Evolutionary conservation across 2,113 vertebrate species (phyloP).

Genomic region (Ailurus styani): DNA sequence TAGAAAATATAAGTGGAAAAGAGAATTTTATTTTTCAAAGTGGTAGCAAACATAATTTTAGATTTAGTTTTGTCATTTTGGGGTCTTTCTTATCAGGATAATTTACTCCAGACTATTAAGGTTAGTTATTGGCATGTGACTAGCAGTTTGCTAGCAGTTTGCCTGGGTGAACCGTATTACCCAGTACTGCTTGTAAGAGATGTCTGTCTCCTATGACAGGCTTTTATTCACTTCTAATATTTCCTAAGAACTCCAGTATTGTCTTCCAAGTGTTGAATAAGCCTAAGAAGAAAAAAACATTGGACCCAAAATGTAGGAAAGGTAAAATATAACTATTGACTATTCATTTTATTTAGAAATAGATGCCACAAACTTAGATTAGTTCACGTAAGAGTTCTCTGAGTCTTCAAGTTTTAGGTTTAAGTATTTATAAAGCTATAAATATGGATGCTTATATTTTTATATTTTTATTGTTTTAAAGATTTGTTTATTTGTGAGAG

Average conservation of each 20-base stretch:
- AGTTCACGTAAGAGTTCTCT: background rate
- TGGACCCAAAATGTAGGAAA: background rate
- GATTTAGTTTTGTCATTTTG: background rate
- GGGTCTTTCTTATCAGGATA: background rate
- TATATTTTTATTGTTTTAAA: background rate
- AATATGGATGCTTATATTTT: background rate
- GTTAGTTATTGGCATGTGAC: background rate
- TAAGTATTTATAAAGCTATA: background rate
- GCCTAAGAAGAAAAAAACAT: background rate
- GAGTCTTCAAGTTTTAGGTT: background rate
- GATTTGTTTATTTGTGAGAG: background rate
- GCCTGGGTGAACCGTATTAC: background rate
- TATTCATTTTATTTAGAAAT: slow-evolving; percentile 34
- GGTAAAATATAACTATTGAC: background rate
- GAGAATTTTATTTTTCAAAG: background rate
- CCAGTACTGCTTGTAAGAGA: background rate
- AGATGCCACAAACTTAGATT: slow-evolving; percentile 16
- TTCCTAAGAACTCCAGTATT: background rate
- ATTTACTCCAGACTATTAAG: background rate
- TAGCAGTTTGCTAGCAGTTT: background rate
- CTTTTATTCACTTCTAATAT: background rate
- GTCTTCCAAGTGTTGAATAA: background rate
- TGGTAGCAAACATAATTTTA: background rate
- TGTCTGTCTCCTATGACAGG: background rate
- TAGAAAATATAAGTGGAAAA: background rate